Conservation (phyloP, 2,113 vertebrate genomes). For the Protomyctophum bolini region DNA sequence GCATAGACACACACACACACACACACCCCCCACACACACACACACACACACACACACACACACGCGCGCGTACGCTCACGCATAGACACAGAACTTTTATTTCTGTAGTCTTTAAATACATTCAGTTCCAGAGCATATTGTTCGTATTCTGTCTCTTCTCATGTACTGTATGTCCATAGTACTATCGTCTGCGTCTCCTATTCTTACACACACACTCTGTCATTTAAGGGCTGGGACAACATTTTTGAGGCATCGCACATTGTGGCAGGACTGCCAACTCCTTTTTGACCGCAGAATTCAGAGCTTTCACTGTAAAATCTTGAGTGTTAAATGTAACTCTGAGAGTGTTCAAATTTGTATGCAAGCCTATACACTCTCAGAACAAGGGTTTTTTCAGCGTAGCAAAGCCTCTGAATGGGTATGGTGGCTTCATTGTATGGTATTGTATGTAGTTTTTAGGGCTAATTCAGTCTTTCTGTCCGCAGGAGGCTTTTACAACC, state of each 20-base stretch:
- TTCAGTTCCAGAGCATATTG: not conserved
- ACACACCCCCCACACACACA: slow-evolving; percentile 6
- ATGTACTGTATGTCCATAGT: not conserved
- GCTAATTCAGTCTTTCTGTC: slow-evolving; percentile 21
- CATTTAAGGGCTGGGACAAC: slow-evolving; percentile 3
- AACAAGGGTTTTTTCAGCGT: too few relatives aligned
- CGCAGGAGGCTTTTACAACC: slow-evolving; percentile 25
- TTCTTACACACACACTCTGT: not conserved
- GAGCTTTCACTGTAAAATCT: too few relatives aligned
- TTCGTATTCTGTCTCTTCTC: not conserved
- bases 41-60: slow-evolving; percentile 12
- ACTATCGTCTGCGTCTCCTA: not conserved
- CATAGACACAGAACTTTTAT: not conserved
- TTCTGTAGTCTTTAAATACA: not conserved
- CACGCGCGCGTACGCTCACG: not conserved
- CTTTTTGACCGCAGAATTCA: not conserved
- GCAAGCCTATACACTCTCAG: too few relatives aligned
- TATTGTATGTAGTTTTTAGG: too few relatives aligned
- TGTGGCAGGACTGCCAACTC: not conserved
- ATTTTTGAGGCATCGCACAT: not conserved
- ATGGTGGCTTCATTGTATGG: too few relatives aligned
- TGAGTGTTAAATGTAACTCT: too few relatives aligned
- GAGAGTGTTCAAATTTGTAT: too few relatives aligned
- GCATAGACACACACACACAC: not conserved
- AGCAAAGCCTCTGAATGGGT: too few relatives aligned